Evolutionary conservation across 2,113 vertebrate species (phyloP).

Genomic region (Cinclus cinclus): DNA sequence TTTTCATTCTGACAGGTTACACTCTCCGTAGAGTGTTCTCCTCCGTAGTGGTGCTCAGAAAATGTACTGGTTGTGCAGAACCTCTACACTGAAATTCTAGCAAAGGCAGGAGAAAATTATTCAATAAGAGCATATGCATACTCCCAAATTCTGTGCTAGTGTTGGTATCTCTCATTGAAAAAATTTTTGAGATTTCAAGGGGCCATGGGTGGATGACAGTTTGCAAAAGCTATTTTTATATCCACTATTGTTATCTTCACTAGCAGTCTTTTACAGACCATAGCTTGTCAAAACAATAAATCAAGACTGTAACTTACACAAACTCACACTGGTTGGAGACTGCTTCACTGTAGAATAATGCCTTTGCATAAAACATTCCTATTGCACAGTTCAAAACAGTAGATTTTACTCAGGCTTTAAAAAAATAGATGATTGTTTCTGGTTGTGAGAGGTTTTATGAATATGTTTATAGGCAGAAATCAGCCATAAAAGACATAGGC

Average conservation of each 20-base stretch:
- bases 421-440: constrained; percentile 28
- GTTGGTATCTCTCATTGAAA: background rate
- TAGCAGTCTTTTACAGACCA: background rate
- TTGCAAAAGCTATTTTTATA: background rate
- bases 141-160: background rate
- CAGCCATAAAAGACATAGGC: constrained; percentile 41
- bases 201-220: background rate
- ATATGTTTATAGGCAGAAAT: constrained; percentile 60
- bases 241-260: background rate
- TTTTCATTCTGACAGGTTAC: background rate
- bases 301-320: background rate
- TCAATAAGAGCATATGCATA: background rate
- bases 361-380: background rate
- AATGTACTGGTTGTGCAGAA: background rate
- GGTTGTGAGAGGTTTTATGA: constrained; percentile 46
- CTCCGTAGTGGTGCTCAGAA: background rate
- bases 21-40: background rate
- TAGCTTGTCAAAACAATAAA: constrained; percentile 20
- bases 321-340: background rate
- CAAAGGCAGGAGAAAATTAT: background rate
- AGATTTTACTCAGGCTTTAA: background rate
- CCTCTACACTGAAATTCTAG: background rate
- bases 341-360: background rate
- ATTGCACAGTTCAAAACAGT: background rate
- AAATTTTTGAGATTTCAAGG: background rate